A percentile compares a stretch with the other conserved stretches of the same genome.
These are phyloP conservation scores for Acanthisitta chloris DNA, from an alignment of 2,113 vertebrate genomes.

Conservation along the genomic window DNA sequence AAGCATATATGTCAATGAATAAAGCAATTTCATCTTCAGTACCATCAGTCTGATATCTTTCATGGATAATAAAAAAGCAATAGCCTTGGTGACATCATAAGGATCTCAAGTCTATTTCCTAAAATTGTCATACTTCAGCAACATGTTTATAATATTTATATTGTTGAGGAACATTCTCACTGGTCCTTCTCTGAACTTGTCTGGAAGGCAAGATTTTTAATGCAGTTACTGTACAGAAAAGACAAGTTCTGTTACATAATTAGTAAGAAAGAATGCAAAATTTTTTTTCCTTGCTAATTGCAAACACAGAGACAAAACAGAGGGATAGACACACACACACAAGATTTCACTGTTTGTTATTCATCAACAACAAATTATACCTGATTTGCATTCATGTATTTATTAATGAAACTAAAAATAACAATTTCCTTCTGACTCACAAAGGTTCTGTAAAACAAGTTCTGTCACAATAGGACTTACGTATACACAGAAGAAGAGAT, in stretches of 20 bases:
- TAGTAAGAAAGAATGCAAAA: not conserved
- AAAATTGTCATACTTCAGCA: not conserved
- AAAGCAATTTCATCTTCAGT: not conserved
- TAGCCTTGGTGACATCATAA: not conserved
- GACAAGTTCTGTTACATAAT: not conserved
- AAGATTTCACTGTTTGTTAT: not conserved
- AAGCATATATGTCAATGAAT: not conserved
- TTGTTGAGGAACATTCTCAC: not conserved
- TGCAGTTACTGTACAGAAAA: not conserved
- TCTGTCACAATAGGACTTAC: not conserved
- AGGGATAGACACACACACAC: not conserved
- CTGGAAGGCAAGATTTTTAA: not conserved
- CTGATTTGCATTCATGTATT: not conserved
- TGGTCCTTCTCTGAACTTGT: not conserved
- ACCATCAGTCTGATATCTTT: not conserved
- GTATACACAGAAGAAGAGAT: not conserved
- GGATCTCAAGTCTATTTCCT: not conserved
- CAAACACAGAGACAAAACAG: not conserved
- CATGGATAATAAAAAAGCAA: not conserved
- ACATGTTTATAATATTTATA: not conserved
- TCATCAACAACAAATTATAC: not conserved
- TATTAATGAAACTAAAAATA: not conserved
- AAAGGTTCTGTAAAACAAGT: not conserved
- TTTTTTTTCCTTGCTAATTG: not conserved
- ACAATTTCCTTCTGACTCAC: not conserved